A percentile compares a stretch with the other conserved stretches of the same genome.
These are phyloP conservation scores for Scaeva pyrastri DNA, from an alignment of 2,888 invertebrate genomes.

Conservation along the genomic window DNA sequence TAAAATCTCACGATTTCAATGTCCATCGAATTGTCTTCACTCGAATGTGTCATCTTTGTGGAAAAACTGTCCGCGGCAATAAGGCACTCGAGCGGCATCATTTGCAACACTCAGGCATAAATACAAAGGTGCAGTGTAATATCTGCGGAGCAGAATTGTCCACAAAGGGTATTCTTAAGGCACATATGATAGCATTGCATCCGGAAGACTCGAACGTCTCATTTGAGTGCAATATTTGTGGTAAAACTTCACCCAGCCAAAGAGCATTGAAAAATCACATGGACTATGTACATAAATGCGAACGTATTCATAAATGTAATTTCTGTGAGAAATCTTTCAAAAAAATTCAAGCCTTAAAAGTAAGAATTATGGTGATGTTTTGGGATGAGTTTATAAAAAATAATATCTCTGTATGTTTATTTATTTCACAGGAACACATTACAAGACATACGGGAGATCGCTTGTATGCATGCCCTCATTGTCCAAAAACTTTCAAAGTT, in stretches of 20 bases:
- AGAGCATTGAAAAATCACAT: slow-evolving; percentile 59
- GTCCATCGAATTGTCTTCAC: slow-evolving; percentile 49
- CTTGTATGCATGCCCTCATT: slow-evolving; percentile 78
- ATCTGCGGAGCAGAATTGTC: slow-evolving; percentile 52
- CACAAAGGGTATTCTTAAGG: slow-evolving; percentile 54
- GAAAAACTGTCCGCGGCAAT: slow-evolving; percentile 54
- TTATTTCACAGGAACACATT: slow-evolving; percentile 77
- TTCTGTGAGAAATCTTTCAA: slow-evolving; percentile 63
- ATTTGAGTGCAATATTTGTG: slow-evolving; percentile 46
- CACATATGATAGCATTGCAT: slow-evolving; percentile 61
- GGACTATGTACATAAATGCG: slow-evolving; percentile 60
- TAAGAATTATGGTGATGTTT: background rate
- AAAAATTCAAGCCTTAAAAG: slow-evolving; percentile 47
- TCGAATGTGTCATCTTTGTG: slow-evolving; percentile 60
- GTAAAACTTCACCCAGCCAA: slow-evolving; percentile 57
- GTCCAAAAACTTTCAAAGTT: slow-evolving; percentile 79
- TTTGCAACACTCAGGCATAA: slow-evolving; percentile 45
- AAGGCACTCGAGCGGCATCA: slow-evolving; percentile 56
- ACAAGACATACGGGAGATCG: slow-evolving; percentile 79
- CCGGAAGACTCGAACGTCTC: slow-evolving; percentile 42
- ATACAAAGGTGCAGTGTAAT: slow-evolving; percentile 41
- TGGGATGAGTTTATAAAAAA: background rate
- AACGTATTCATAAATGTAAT: slow-evolving; percentile 43
- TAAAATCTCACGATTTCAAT: slow-evolving; percentile 56
- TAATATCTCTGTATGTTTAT: background rate